Evolutionary conservation across 2,888 invertebrate species (phyloP).

Genomic region (Micoletzkya japonica): DNA sequence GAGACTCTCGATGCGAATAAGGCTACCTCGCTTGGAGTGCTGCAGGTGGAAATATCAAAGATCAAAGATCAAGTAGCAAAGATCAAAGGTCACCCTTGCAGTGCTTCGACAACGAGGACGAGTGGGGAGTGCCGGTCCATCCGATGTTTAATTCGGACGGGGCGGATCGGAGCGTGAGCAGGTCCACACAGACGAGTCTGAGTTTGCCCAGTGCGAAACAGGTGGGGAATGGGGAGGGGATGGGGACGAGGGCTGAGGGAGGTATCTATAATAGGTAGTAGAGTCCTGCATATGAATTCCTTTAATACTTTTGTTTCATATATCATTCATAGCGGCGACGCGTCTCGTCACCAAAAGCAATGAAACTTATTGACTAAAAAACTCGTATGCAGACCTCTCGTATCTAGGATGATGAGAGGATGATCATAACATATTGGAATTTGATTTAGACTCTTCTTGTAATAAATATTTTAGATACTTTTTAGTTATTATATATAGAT

Average conservation of each 20-base stretch:
- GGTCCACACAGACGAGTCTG: slow-evolving; percentile 46
- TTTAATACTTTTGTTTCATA: too few species aligned
- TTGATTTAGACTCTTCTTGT: neutral
- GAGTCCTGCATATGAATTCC: too few species aligned
- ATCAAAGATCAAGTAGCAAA: slow-evolving; percentile 4
- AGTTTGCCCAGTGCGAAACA: slow-evolving; percentile 46
- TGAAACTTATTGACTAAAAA: too few species aligned
- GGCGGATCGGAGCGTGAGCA: slow-evolving; percentile 22
- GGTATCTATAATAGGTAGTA: too few species aligned
- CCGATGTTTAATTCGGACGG: slow-evolving; percentile 20
- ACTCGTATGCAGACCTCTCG: too few species aligned
- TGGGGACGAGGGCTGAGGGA: too few species aligned
- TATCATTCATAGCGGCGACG: too few species aligned
- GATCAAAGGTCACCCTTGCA: neutral
- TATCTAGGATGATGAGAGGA: too few species aligned
- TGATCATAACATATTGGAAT: too few species aligned
- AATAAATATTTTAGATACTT: neutral
- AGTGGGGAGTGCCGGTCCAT: neutral
- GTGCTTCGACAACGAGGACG: slow-evolving; percentile 5
- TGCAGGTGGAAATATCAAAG: slow-evolving; percentile 23
- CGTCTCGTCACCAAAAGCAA: too few species aligned
- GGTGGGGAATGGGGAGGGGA: slow-evolving; percentile 29
- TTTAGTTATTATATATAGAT: too few species aligned
- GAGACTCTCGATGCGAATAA: neutral
- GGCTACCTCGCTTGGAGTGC: slow-evolving; percentile 31